Evolutionary conservation across 2,113 vertebrate genomes (phyloP).

Genomic region (Leucoraja erinaceus): DNA sequence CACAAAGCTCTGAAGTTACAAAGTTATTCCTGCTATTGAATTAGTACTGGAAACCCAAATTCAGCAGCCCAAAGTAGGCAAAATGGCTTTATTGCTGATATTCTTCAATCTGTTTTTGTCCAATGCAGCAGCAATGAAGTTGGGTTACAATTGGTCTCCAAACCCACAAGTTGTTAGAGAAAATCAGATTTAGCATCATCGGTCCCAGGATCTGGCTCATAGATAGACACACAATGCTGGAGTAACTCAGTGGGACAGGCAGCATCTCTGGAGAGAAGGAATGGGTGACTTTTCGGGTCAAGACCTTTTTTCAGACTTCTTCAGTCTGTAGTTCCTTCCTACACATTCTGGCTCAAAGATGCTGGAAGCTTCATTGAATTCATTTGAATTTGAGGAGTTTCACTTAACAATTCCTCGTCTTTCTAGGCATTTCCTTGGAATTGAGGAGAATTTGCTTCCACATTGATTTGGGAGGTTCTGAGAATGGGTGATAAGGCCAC

Average conservation of each 20-base stretch:
- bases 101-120: background rate
- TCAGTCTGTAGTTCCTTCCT: too few species aligned
- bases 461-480: too few species aligned
- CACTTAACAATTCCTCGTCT: too few species aligned
- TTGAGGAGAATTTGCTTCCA: too few species aligned
- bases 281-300: too few species aligned
- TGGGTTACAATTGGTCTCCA: background rate
- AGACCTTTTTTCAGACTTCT: too few species aligned
- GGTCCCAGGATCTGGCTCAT: background rate
- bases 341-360: background rate
- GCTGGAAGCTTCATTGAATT: background rate
- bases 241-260: too few species aligned
- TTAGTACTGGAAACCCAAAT: background rate
- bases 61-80: background rate
- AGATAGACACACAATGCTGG: too few species aligned
- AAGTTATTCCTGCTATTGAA: background rate
- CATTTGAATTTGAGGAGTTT: background rate
- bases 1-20: background rate
- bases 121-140: background rate
- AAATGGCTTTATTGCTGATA: background rate
- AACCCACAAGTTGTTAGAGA: background rate
- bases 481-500: too few species aligned
- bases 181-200: background rate
- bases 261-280: too few species aligned
- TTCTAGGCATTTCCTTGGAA: too few species aligned